Conservation (phyloP, 2,888 invertebrate genomes). For the Dynastes tityus region DNA sequence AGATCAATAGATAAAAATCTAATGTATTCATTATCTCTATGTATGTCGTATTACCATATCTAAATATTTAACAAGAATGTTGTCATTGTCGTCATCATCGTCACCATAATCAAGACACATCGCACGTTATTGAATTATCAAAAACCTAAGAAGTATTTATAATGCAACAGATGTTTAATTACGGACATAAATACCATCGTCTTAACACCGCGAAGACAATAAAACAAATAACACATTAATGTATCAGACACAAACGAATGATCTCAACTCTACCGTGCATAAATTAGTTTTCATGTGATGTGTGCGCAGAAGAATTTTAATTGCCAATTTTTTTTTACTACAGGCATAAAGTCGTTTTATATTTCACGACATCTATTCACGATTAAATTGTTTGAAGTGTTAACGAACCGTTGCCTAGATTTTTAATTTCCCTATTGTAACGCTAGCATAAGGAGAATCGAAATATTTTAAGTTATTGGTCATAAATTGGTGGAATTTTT, state of each 20-base stretch:
- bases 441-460: neutral
- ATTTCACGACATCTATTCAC: conserved; percentile 20
- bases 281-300: conserved; percentile 38
- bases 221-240: conserved; percentile 36
- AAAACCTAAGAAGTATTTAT: conserved; percentile 36
- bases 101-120: neutral
- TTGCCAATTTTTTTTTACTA: conserved; percentile 35
- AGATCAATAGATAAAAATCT: no score
- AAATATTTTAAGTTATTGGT: neutral
- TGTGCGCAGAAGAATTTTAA: conserved; percentile 42
- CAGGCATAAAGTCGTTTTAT: conserved; percentile 18
- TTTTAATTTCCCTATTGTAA: neutral
- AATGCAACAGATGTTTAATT: conserved; percentile 43
- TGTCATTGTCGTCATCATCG: neutral
- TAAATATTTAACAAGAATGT: conserved; percentile 33
- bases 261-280: conserved; percentile 39
- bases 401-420: conserved; percentile 22
- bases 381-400: conserved; percentile 26
- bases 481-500: neutral
- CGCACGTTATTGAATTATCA: conserved; percentile 33
- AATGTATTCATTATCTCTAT: no score
- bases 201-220: conserved; percentile 38
- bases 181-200: conserved; percentile 35
- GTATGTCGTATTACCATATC: conserved; percentile 2
- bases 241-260: conserved; percentile 42